Evolutionary conservation across 2,888 invertebrate genomes (phyloP).

Genomic region (Parnassius smintheus): DNA sequence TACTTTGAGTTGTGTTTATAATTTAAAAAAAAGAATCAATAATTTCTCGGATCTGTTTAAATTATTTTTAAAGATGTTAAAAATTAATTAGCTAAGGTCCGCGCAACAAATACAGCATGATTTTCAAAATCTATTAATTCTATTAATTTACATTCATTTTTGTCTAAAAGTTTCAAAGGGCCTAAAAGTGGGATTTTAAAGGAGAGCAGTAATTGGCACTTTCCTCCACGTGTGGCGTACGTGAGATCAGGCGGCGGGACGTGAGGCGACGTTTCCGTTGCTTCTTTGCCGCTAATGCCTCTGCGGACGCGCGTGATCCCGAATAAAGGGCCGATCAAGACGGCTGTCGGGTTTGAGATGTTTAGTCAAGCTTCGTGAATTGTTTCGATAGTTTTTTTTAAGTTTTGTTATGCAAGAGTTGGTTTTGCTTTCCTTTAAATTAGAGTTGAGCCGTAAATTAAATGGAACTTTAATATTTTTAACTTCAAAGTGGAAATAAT

Average conservation of each 20-base stretch:
- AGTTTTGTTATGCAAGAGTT: not conserved
- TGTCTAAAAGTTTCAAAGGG: not conserved
- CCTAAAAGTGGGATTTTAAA: not conserved
- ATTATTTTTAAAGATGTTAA: no score
- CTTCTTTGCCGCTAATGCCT: conserved; percentile 17
- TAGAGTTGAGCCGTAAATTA: no score
- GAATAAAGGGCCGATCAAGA: conserved; percentile 7
- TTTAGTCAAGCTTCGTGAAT: conserved; percentile 1
- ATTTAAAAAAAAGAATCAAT: no score
- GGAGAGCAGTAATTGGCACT: conserved; percentile 7
- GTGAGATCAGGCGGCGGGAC: conserved; percentile 7
- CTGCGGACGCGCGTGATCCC: conserved; percentile 22
- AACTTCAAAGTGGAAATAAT: no score
- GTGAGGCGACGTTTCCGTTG: conserved; percentile 20
- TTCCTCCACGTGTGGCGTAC: conserved; percentile 11
- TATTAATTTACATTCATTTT: no score
- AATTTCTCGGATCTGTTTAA: no score
- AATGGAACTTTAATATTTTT: no score
- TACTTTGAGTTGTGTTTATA: no score
- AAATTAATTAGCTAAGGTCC: no score
- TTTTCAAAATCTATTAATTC: no score
- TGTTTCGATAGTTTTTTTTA: not conserved
- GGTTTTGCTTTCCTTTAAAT: no score
- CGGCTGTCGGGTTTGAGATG: not conserved
- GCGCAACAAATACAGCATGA: no score